These are phyloP conservation scores for Formica selysi DNA, from an alignment of 1,140 invertebrate species.

Conservation along the genomic window DNA sequence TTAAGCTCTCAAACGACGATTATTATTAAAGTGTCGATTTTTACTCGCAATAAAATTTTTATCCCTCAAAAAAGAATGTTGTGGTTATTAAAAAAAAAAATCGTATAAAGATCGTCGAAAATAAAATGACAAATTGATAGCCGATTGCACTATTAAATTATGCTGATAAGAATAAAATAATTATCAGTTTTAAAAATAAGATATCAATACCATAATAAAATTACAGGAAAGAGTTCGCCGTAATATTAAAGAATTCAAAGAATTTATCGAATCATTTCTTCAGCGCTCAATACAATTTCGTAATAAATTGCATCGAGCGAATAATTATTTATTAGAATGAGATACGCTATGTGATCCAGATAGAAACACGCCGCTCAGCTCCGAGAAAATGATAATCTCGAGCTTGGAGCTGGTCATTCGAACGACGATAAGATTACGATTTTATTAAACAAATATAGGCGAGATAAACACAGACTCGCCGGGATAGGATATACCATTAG, in stretches of 20 bases:
- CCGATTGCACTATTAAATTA: too few relatives aligned
- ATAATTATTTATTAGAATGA: not conserved
- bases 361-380: not conserved
- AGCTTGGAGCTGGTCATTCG: not conserved
- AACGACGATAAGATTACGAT: conserved; percentile 57
- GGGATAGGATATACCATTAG: conserved; percentile 14
- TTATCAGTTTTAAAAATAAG: not conserved
- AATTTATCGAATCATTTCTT: not conserved
- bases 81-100: too few relatives aligned
- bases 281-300: not conserved
- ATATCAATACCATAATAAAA: not conserved
- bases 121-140: too few relatives aligned
- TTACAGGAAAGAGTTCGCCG: not conserved
- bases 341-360: not conserved
- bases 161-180: not conserved
- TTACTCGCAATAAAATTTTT: too few relatives aligned
- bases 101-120: too few relatives aligned
- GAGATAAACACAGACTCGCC: conserved; percentile 29
- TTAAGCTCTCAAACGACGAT: too few relatives aligned
- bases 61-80: too few relatives aligned
- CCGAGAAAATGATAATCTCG: conserved; percentile 10
- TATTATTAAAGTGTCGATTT: too few relatives aligned
- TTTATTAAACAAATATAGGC: conserved; percentile 58
- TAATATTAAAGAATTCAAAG: not conserved
- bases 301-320: not conserved